A percentile compares a stretch with the other conserved stretches of the same genome.
These are phyloP conservation scores for Stegodyphus mimosarum DNA, from an alignment of 1,140 invertebrate species.

Conservation along the genomic window DNA sequence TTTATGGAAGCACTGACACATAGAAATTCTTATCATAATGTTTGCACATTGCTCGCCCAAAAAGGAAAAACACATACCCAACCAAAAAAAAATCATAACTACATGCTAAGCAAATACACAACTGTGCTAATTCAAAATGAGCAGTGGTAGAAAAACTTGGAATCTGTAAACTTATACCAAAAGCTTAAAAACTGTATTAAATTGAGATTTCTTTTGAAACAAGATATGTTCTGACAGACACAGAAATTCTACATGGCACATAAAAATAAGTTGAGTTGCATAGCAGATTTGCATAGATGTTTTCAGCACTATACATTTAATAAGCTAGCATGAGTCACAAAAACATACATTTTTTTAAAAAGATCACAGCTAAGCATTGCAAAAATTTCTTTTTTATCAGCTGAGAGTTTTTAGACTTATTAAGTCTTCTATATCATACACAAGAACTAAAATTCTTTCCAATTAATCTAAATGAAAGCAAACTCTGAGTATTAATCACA, in stretches of 20 bases:
- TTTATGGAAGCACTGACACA: no score
- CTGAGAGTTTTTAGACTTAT: neutral
- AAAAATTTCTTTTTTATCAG: neutral
- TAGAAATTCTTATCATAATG: neutral
- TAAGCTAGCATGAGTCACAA: neutral
- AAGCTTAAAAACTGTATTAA: neutral
- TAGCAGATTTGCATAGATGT: slow-evolving; percentile 6
- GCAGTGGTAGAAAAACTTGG: neutral
- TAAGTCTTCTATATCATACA: neutral
- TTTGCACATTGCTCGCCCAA: neutral
- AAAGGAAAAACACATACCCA: neutral
- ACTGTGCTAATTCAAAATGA: neutral
- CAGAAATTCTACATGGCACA: neutral
- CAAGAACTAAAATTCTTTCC: neutral
- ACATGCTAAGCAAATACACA: neutral
- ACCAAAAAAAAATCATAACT: neutral
- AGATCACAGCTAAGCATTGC: slow-evolving; percentile 14
- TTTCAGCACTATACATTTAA: neutral
- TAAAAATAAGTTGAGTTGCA: neutral
- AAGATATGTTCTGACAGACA: neutral
- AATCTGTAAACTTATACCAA: no score
- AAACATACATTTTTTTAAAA: neutral
- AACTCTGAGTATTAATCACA: neutral
- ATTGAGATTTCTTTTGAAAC: slow-evolving; percentile 2
- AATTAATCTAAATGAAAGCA: neutral